Evolutionary conservation across 1,140 invertebrate genomes (phyloP), one percentile per base, ranked within the genome.

Genomic region (Zaprionus africanus): DNA sequence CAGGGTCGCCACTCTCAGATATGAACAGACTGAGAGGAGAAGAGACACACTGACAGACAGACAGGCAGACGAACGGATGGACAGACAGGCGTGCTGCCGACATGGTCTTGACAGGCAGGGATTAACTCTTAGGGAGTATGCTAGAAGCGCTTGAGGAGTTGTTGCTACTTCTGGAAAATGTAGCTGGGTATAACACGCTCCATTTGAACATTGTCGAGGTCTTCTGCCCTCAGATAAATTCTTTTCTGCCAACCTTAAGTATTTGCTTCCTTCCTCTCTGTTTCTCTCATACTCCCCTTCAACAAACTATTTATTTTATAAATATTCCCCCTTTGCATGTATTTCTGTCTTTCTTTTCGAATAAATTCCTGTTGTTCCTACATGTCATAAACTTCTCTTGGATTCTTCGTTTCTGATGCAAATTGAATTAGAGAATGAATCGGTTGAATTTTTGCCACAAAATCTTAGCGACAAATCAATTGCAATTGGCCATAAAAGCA

Each of bases 71-170:
- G 38, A 36, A 49, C 2, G 1, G 17, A 11, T 38, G 19, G 19
- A 12, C 34, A 53, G 31, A 22, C 58, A 66, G 64, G 46, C 65
- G 58, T 73, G 79, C 61, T 76, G 83, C 49, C 84, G 54, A 69
- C 83, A 77, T 62, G 56, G 77, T 86, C 83, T 88, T 88, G 80
- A 86, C 83, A 68, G 62, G 53, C 64, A 43, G 63, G 63, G 81
- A 84, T 84, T 84, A 77, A 83, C 56, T 64, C 70, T 66, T 28
- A 49, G n/a, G 22, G 22, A 6, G 58, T 38, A 17, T 28, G 9
- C 56, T 31, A 46, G 53, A 66, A n/a, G n/a, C 24, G 12, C 46
- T 51, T 13, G 46, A 24, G 46, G 46, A 51, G 19, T 51, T 24
- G 46, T 19, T 22, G 46, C 17, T 22, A 5, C 46, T 49, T 4